phyloP scores from a whole-genome alignment of 2,888 invertebrate species.

The Arge pagana region DNA sequence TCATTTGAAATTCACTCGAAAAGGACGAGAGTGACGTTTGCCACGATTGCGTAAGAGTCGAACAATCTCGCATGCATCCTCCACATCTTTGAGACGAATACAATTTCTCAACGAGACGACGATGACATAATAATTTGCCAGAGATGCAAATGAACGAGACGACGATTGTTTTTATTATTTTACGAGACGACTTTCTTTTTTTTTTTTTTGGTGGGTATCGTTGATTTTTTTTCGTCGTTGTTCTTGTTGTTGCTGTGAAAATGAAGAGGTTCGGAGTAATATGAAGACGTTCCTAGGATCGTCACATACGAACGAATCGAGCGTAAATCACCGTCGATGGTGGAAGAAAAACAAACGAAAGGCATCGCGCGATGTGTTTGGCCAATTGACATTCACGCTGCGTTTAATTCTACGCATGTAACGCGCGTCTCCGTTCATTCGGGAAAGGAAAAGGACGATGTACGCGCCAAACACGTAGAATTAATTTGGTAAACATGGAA shows the following conservation, averaged over 20 bases:
- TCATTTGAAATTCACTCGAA: no score
- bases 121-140: not conserved
- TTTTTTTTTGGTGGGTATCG: constrained; percentile 1
- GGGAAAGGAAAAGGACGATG: constrained; percentile 15
- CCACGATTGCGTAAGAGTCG: no score
- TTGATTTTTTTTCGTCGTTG: no score
- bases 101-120: no score
- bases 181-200: no score
- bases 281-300: constrained; percentile 1
- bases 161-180: not conserved
- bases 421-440: constrained; percentile 15
- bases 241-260: not conserved
- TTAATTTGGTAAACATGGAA: no score
- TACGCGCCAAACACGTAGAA: no score
- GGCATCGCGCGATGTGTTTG: not conserved
- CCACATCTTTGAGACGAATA: no score
- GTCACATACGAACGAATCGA: not conserved
- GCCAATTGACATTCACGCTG: constrained; percentile 12
- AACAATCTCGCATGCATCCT: no score
- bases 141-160: not conserved
- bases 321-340: not conserved
- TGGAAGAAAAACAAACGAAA: constrained; percentile 9
- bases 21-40: no score
- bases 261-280: not conserved
- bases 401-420: constrained; percentile 13